Base-by-base conservation (phyloP, 92 coral and sea anemone species). In the Zoanthus gigantus region DNA sequence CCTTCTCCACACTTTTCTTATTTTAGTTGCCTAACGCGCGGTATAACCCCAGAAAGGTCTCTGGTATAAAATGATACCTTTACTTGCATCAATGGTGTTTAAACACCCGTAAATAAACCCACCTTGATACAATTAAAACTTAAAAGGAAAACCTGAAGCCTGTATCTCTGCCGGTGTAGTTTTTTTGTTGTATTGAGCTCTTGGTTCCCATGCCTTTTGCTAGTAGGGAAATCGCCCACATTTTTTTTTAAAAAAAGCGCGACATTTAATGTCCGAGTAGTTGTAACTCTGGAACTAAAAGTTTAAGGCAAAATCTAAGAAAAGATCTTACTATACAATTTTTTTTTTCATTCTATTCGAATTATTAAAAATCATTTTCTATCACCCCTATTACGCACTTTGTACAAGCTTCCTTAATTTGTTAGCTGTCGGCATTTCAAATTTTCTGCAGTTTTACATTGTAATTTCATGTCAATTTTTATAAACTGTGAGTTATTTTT, bases 31-130 rank as follows among this genome's bases (percentile, higher is more conserved):
- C 54, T 73, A 72, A 15, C 82, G 83, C 82, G 54, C 47, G 50
- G 50, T 85, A 0, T 85, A 82, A 85, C 74, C 82, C 88, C 82
- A 74, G 71, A 85, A 85, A 73, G 82, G 88, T 85, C 73, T 85
- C 73, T 85, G 71, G 75, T 85, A 74, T 50, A 85, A 18, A 85
- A 2, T 73, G 0, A 53, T 74, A 85, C 60, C 81, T 69, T 17
- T 85, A 6, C 16, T 85, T 0, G 82, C 69, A 48, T 85, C 88
- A 28, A 82, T 60, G 68, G 73, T 85, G 82, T 72, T 85, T 4
- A 82, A 73, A 85, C 88, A 85, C 37, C 82, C 82, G 63, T 74
- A 85, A 74, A 85, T 82, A 32, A 85, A 23, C 23, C 23, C 82
- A 52, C 82, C 73, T 56, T 82, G 52, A 0, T 0, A 0, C 14